Evolutionary conservation across 2,113 vertebrate species (phyloP).

Genomic region (Willisornis vidua): DNA sequence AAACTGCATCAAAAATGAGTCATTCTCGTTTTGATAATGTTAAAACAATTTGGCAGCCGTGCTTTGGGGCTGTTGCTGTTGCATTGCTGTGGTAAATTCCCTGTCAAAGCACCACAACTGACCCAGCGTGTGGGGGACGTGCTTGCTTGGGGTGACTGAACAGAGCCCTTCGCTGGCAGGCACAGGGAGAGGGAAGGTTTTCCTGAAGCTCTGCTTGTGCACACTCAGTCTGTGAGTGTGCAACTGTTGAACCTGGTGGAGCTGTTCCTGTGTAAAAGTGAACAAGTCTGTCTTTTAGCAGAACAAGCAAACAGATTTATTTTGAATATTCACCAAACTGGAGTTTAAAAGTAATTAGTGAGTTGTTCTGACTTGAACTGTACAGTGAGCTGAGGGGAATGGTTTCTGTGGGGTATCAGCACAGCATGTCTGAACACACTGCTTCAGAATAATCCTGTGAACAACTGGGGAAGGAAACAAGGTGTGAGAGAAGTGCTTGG

Average conservation of each 20-base stretch:
- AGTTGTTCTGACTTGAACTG: background rate
- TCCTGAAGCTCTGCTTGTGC: background rate
- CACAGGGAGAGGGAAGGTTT: background rate
- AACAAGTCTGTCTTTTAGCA: background rate
- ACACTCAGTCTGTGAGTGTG: background rate
- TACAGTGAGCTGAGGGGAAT: background rate
- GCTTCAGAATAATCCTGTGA: background rate
- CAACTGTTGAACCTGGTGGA: background rate
- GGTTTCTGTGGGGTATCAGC: background rate
- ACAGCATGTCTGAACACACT: background rate
- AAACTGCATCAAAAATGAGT: background rate
- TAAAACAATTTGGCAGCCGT: background rate
- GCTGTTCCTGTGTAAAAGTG: background rate
- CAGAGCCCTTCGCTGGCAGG: background rate
- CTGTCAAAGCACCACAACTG: background rate
- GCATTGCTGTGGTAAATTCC: background rate
- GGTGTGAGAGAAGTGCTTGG: accelerated
- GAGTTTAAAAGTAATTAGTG: background rate
- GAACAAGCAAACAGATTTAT: background rate
- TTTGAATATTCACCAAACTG: background rate
- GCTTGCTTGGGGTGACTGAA: accelerated
- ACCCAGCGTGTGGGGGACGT: accelerated
- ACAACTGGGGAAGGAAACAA: background rate
- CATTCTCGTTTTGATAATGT: background rate
- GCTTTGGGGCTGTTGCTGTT: background rate